Percentiles rank a stretch among this genome's conserved stretches.
Conservation (phyloP, 2,888 invertebrate genomes). For the Sarcophaga caerulescens region DNA sequence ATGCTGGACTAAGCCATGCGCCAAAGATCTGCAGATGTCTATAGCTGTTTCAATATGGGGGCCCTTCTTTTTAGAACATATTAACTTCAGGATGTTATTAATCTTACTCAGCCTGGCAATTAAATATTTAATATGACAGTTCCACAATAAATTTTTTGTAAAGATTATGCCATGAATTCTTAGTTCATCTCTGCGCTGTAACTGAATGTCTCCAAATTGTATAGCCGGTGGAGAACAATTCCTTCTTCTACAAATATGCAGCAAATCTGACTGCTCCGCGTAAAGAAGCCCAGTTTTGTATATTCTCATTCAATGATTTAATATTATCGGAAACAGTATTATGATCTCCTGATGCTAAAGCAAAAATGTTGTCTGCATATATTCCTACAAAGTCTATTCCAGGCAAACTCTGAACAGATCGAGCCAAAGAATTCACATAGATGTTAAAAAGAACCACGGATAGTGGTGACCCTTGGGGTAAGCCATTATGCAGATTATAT, state of each 20-base stretch:
- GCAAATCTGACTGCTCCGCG: too few relatives aligned
- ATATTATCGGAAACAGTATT: neutral
- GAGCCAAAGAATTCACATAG: constrained; percentile 32
- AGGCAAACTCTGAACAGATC: neutral
- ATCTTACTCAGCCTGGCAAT: constrained; percentile 25
- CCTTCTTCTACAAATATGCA: too few relatives aligned
- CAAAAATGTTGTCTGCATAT: constrained; percentile 30
- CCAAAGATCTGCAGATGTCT: constrained; percentile 30
- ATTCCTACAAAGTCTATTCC: neutral
- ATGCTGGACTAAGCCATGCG: constrained; percentile 31
- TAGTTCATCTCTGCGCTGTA: neutral
- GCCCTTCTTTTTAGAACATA: constrained; percentile 42
- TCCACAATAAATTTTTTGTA: constrained; percentile 23
- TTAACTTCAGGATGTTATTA: constrained; percentile 39
- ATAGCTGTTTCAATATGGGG: constrained; percentile 52
- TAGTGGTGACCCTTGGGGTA: constrained; percentile 12
- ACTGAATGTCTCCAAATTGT: too few relatives aligned
- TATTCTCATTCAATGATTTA: neutral
- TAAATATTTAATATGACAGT: constrained; percentile 3
- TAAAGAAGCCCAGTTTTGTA: too few relatives aligned
- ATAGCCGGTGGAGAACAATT: too few relatives aligned
- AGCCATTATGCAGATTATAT: neutral
- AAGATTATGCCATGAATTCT: constrained; percentile 17
- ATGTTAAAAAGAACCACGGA: constrained; percentile 36
- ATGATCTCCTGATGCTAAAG: constrained; percentile 3